Base-by-base conservation (phyloP, 2,888 invertebrate genomes). In the Lasioglossum malachurum region DNA sequence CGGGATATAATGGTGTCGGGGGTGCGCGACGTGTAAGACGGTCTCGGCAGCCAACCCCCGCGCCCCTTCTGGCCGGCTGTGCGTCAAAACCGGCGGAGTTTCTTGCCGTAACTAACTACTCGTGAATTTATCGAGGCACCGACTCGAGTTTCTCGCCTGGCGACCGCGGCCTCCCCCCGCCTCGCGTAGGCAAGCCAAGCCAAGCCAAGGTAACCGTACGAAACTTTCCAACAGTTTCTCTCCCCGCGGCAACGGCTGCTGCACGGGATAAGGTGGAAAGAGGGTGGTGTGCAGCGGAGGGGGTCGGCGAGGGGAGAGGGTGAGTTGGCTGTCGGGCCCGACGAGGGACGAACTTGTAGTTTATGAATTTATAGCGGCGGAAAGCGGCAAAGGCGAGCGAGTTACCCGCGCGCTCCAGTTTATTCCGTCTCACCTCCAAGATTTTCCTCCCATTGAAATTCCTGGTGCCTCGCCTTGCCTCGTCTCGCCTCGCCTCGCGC, bases 351-450 rank as follows among this genome's bases (percentile, higher is more conserved):
- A 95, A 95, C 93, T 95, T 93, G 93, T 93, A 94, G 94, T 94
- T 95, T 95, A 95, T 95, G 95, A 95, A 95, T 95, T 95, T 95
- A 95, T 95, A 94, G 95, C 94, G 92, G 93, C 93, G 91, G 93
- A 94, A 92, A 93, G 92, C 91, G 87, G 92, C 89, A 93, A 93
- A 93, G 90, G 93, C 93, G 92, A 93, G 91, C 91, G 91, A 92
- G 93, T 92, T 93, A 93, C 91, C 91, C 92, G 89, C 92, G 89
- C 92, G 90, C 92, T 89, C 90, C 91, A 92, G 92, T 93, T 93
- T 92, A 92, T 93, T 92, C 88, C 90, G 85, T 89, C 89, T 92
- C 91, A 89, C 92, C 92, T 92, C 90, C 90, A 86, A 91, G 90
- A 90, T 92, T 93, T 93, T 92, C 89, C 83, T 79, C 88, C 89